Evolutionary conservation across 2,888 invertebrate genomes (phyloP).

Genomic region (Platycheirus albimanus): DNA sequence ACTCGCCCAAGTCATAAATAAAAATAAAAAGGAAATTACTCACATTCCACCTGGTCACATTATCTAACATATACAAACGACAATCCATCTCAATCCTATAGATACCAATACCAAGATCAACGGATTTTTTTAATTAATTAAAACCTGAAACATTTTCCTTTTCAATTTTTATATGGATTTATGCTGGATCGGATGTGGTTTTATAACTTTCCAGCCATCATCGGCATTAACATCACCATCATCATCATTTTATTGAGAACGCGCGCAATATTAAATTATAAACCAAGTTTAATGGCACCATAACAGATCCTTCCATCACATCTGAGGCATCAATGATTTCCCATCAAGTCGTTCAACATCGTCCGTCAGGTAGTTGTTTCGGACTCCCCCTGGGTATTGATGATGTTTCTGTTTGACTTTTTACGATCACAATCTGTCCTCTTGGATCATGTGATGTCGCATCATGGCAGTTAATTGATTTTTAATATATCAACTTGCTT

Average conservation of each 20-base stretch:
- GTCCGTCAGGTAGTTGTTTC: neutral
- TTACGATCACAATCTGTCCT: slow-evolving; percentile 54
- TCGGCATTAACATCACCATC: neutral
- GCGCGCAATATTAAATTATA: slow-evolving; percentile 67
- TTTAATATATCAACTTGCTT: slow-evolving; percentile 62
- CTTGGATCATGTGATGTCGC: slow-evolving; percentile 48
- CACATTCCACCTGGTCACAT: neutral
- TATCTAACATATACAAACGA: neutral
- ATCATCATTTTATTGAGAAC: slow-evolving; percentile 6
- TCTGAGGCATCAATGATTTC: slow-evolving; percentile 22
- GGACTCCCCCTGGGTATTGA: slow-evolving; percentile 42
- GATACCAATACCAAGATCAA: neutral
- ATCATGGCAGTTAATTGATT: slow-evolving; percentile 55
- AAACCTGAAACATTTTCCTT: slow-evolving; percentile 43
- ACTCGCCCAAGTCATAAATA: neutral
- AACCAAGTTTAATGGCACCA: slow-evolving; percentile 57
- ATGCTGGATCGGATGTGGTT: slow-evolving; percentile 23
- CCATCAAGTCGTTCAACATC: slow-evolving; percentile 40
- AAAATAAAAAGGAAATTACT: neutral
- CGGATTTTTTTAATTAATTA: slow-evolving; percentile 53
- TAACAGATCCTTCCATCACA: too few species aligned
- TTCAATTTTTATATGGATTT: neutral
- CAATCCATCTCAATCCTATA: neutral
- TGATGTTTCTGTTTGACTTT: slow-evolving; percentile 39
- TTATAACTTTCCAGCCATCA: slow-evolving; percentile 51